Conservation (phyloP, 2,888 invertebrate genomes). For the Oscheius sp. region DNA sequence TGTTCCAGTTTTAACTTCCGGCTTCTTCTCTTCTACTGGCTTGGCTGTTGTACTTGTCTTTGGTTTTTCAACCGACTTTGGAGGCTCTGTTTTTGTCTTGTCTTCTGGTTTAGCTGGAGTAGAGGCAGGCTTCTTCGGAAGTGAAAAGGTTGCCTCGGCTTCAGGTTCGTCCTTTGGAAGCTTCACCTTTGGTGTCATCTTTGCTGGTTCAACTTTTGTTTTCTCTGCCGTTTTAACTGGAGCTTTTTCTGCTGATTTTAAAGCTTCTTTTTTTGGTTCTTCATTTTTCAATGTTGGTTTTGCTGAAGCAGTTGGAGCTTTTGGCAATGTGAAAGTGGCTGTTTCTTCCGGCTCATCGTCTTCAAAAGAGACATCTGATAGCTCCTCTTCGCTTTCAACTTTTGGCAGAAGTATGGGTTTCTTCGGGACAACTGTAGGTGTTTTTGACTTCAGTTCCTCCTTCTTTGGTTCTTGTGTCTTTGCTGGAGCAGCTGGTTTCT, state of each 20-base stretch:
- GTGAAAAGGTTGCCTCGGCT: constrained; percentile 31
- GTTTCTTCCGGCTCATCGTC: constrained; percentile 32
- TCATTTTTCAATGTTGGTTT: constrained; percentile 19
- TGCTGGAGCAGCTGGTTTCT: constrained; percentile 21
- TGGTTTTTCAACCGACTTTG: not conserved
- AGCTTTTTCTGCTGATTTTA: not conserved
- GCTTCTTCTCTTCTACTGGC: constrained; percentile 6
- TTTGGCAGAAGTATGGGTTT: constrained; percentile 18
- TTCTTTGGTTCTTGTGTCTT: constrained; percentile 20
- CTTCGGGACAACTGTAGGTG: not conserved
- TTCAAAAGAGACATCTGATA: constrained; percentile 37
- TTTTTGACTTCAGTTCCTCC: constrained; percentile 5
- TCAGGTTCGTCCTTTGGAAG: constrained; percentile 33
- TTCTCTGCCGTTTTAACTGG: constrained; percentile 26
- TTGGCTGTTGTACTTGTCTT: not conserved
- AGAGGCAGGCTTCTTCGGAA: constrained; percentile 33
- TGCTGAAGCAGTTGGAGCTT: constrained; percentile 21
- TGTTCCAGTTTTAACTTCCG: not conserved
- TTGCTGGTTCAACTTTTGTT: constrained; percentile 34
- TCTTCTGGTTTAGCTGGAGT: constrained; percentile 20
- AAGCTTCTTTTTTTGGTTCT: constrained; percentile 18
- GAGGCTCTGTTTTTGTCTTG: constrained; percentile 5
- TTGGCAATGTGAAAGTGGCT: constrained; percentile 28
- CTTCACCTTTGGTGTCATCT: constrained; percentile 23
- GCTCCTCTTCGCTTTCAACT: constrained; percentile 39